Conservation (phyloP, 2,797 vertebrate species). For the Chelmon rostratus region DNA sequence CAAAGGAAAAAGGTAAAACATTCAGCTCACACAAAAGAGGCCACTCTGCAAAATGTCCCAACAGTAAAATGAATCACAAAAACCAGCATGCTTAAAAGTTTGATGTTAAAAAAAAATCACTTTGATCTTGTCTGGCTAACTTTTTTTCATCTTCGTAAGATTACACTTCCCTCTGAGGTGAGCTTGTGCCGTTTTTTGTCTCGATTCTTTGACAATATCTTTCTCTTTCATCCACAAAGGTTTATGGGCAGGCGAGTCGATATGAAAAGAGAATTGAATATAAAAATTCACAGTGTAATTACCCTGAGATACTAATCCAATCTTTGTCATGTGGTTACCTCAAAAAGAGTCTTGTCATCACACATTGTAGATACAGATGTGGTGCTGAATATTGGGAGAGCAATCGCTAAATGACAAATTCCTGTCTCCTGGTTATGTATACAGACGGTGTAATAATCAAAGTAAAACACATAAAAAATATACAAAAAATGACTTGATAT, state of each 20-base stretch:
- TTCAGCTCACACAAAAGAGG: constrained; percentile 30
- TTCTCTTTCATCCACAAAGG: constrained; percentile 59
- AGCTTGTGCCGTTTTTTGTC: constrained; percentile 31
- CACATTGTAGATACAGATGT: constrained; percentile 13
- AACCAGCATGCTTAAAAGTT: constrained; percentile 39
- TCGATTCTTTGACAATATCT: constrained; percentile 48
- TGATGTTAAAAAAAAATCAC: constrained; percentile 29
- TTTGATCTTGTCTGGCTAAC: constrained; percentile 53
- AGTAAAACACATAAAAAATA: not conserved
- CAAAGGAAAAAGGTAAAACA: constrained; percentile 43
- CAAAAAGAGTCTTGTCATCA: constrained; percentile 39
- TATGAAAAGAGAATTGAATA: constrained; percentile 55
- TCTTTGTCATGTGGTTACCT: constrained; percentile 26
- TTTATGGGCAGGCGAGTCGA: constrained; percentile 34
- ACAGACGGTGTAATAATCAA: not conserved
- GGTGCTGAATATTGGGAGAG: constrained; percentile 2
- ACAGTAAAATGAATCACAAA: constrained; percentile 40
- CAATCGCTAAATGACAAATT: not conserved
- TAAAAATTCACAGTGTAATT: constrained; percentile 54
- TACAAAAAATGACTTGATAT: too few species aligned
- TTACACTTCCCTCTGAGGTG: constrained; percentile 50
- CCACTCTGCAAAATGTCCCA: constrained; percentile 14
- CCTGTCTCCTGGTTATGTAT: not conserved
- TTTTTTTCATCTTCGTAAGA: constrained; percentile 57
- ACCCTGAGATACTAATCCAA: constrained; percentile 48